These are phyloP conservation scores for Myanophis thanlyinensis DNA, from an alignment of 2,113 vertebrate species.

Conservation along the genomic window DNA sequence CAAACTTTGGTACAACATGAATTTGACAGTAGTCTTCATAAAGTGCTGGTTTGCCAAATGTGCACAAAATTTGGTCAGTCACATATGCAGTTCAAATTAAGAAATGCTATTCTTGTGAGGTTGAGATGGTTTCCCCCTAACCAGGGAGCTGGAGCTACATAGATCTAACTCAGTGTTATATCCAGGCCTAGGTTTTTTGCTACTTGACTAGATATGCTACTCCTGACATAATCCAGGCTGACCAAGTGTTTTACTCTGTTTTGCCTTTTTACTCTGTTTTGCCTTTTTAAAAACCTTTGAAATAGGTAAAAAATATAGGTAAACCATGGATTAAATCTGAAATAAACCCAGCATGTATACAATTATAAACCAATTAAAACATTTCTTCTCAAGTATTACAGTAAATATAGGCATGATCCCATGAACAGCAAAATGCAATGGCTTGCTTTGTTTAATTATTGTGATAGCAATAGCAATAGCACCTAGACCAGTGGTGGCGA, in stretches of 20 bases:
- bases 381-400: not conserved
- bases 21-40: not conserved
- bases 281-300: not conserved
- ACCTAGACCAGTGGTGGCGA: too few relatives aligned
- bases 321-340: not conserved
- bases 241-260: not conserved
- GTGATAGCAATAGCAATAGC: not conserved
- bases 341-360: not conserved
- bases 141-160: not conserved
- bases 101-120: not conserved
- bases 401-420: not conserved
- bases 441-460: not conserved
- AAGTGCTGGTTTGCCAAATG: not conserved
- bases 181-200: not conserved
- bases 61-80: not conserved
- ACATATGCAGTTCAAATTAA: not conserved
- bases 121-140: not conserved
- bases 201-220: not conserved
- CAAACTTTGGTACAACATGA: not conserved
- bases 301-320: not conserved
- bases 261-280: not conserved
- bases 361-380: constrained; percentile 7
- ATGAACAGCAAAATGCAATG: not conserved
- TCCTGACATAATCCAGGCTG: not conserved
- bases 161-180: not conserved